phyloP scores from a whole-genome alignment of 2,888 invertebrate genomes.

The Chrysodeixis includens region DNA sequence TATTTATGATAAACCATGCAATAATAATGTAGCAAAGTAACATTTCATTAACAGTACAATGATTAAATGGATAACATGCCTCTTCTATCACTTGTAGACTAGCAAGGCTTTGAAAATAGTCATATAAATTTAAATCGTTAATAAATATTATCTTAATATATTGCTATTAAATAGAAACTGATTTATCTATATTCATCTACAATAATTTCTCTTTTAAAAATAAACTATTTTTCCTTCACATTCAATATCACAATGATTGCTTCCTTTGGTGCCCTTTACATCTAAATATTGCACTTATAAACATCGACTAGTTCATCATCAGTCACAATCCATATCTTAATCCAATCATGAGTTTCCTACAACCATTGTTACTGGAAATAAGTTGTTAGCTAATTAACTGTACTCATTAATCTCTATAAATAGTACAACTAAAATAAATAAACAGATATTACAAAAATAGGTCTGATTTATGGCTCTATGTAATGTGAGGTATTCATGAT shows the following conservation, averaged over 20 bases:
- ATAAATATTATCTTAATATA: constrained; percentile 29
- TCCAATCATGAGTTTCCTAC: constrained; percentile 43
- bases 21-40: constrained; percentile 31
- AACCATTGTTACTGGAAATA: constrained; percentile 48
- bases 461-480: constrained; percentile 47
- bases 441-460: constrained; percentile 52
- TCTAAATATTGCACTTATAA: constrained; percentile 68
- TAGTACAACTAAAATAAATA: constrained; percentile 45
- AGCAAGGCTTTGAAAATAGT: constrained; percentile 40
- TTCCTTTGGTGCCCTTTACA: constrained; percentile 76
- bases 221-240: constrained; percentile 65
- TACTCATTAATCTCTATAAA: constrained; percentile 30
- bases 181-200: constrained; percentile 36
- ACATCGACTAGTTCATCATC: constrained; percentile 64
- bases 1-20: constrained; percentile 27
- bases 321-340: constrained; percentile 58
- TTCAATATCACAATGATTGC: constrained; percentile 78
- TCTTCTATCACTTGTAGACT: constrained; percentile 31
- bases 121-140: constrained; percentile 24
- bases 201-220: constrained; percentile 50
- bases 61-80: constrained; percentile 28
- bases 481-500: constrained; percentile 39
- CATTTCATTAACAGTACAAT: constrained; percentile 34
- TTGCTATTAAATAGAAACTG: constrained; percentile 47
- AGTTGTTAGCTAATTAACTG: constrained; percentile 29